Evolutionary conservation across 2,888 invertebrate genomes (phyloP).

Genomic region (Drosophila niveifrons): DNA sequence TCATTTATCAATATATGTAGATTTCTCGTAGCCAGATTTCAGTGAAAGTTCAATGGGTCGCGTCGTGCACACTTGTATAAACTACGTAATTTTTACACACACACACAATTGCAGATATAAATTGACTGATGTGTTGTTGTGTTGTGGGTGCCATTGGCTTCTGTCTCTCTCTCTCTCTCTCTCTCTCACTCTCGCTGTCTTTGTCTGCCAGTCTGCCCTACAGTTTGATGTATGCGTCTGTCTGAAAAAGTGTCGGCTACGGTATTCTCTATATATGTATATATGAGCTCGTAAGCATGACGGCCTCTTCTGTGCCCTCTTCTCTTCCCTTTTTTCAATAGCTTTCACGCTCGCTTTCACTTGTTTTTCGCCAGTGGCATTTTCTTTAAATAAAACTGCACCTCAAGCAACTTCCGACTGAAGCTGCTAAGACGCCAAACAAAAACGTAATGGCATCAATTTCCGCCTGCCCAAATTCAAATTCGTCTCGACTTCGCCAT

Average conservation of each 20-base stretch:
- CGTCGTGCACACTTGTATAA: constrained; percentile 41
- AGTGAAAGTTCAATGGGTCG: constrained; percentile 67
- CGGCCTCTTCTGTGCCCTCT: background rate
- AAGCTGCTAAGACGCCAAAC: constrained; percentile 36
- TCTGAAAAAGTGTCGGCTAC: constrained; percentile 50
- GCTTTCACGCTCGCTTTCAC: constrained; percentile 61
- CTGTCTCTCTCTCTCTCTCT: constrained; percentile 20
- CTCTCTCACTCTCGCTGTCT: constrained; percentile 30
- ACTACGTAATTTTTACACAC: constrained; percentile 45
- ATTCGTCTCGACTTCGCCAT: constrained; percentile 52
- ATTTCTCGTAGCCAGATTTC: constrained; percentile 49
- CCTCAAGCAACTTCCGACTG: constrained; percentile 58
- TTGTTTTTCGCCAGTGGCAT: constrained; percentile 49
- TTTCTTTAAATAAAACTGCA: constrained; percentile 62
- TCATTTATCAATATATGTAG: constrained; percentile 80
- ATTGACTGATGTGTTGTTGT: constrained; percentile 75
- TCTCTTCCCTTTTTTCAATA: constrained; percentile 2
- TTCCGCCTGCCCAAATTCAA: constrained; percentile 72
- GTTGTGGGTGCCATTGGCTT: constrained; percentile 46
- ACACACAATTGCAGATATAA: constrained; percentile 59
- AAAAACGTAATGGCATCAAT: constrained; percentile 73
- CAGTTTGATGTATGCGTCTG: constrained; percentile 72
- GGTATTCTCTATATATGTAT: constrained; percentile 1
- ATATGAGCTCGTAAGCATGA: background rate
- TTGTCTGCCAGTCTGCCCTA: constrained; percentile 33